Base-by-base conservation (phyloP, 2,113 vertebrate species). In the Cyprinodon brontotheroides region DNA sequence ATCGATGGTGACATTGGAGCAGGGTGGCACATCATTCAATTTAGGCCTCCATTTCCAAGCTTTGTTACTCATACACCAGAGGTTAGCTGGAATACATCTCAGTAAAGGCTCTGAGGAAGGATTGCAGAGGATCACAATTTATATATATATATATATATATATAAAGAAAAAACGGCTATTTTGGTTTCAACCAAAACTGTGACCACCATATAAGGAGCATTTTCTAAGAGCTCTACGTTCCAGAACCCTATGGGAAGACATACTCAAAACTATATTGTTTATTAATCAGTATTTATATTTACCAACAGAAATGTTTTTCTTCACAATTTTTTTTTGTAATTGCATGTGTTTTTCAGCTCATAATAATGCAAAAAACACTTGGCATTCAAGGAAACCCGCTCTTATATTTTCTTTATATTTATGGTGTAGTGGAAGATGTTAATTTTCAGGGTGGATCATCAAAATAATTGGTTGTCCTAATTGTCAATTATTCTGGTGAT, bases 1-100 rank as follows among this genome's bases (percentile, higher is more conserved):
- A 79, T 41, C 41, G 65, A 74, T 74, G 72, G 36, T 69, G 40
- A 68, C 3, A 20, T 38, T 12, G 62, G 48, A 75, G 78, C 22
- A 9, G 48, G 63, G 40, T 43, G 53, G 62, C 36, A 13, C 61
- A 14, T 36, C 20, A 74, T 62, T 74, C 22, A 61, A 69, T 72
- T 72, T 61, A 62, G 36, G 29, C 59, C 29, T 72, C 65, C n/a
- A 20, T 59, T 59, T 59, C 68, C 20, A 70, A 43, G 9, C 39
- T n/a, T 3, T 48, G 53, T 22, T 60, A 36, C 12, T 29, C 68
- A 4, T 43, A 4, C 39, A 14, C 11, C 39, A 12, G 12, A 11
- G 20, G 39, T 17, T 40, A n/a, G 15, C 17, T 62, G 17, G 36
- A 37, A 12, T 22, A 6, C 17, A 10, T 53, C 59, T 45, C 9